Conservation (phyloP, 2,113 vertebrate species). For the Chlamydotis undulata region DNA sequence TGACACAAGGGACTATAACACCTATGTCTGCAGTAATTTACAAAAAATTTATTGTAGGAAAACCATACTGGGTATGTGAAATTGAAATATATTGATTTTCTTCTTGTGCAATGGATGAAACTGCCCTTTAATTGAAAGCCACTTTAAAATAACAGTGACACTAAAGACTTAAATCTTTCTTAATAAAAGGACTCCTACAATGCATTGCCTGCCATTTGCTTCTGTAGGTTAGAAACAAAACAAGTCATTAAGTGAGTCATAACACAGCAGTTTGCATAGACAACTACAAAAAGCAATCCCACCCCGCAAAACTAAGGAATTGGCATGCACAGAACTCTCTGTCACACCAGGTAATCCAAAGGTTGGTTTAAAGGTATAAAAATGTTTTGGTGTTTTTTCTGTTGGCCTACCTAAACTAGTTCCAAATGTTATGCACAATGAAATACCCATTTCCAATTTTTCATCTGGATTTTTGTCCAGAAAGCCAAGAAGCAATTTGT, state of each 20-base stretch:
- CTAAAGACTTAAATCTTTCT: background rate
- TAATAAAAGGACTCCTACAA: background rate
- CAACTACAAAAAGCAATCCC: background rate
- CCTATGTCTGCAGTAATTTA: background rate
- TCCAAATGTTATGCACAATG: background rate
- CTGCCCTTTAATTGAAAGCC: constrained; percentile 5
- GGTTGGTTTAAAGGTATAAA: background rate
- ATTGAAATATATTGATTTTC: constrained; percentile 7
- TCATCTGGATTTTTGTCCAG: background rate
- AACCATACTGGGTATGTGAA: background rate
- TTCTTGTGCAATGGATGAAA: background rate
- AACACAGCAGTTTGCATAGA: background rate
- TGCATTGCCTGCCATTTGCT: background rate
- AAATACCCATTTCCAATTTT: background rate
- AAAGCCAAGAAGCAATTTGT: background rate
- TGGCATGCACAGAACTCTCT: background rate
- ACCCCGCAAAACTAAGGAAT: background rate
- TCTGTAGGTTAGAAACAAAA: background rate
- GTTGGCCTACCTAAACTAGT: background rate
- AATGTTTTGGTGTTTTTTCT: background rate
- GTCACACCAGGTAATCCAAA: background rate
- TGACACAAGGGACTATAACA: background rate
- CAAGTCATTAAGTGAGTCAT: background rate
- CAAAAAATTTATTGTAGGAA: background rate
- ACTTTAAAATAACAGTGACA: background rate